These are phyloP conservation scores for Siniperca scherzeri DNA, from an alignment of 2,797 vertebrate genomes.

Conservation along the genomic window DNA sequence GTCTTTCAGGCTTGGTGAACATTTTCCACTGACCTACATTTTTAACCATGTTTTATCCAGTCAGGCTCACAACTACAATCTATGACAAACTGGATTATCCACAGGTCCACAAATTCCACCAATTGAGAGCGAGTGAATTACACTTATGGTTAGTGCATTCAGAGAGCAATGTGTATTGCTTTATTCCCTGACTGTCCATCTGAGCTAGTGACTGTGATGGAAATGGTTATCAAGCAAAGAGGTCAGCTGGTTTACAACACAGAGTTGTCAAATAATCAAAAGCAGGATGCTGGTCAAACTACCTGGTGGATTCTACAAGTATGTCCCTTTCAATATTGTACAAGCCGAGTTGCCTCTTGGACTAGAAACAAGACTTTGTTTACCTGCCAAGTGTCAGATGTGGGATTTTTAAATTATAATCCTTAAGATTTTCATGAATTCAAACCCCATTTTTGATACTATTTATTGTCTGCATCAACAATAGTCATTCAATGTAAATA, in stretches of 20 bases:
- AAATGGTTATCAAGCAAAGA: conserved; percentile 25
- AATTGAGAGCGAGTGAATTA: conserved; percentile 36
- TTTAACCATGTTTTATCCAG: conserved; percentile 12
- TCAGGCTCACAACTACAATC: conserved; percentile 20
- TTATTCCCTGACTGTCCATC: conserved; percentile 50
- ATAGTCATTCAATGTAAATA: background rate
- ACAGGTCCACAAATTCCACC: conserved; percentile 24
- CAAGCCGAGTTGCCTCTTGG: background rate
- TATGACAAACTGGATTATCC: conserved; percentile 40
- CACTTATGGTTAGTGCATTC: conserved; percentile 41
- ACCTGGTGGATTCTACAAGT: background rate
- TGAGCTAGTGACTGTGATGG: conserved; percentile 53
- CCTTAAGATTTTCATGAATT: conserved; percentile 3
- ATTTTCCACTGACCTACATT: conserved; percentile 19
- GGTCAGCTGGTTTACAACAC: conserved; percentile 6
- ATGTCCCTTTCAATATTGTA: background rate
- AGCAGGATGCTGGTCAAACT: conserved; percentile 22
- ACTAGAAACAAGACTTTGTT: background rate
- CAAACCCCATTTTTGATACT: background rate
- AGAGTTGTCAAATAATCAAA: conserved; percentile 7
- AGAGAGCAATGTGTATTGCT: conserved; percentile 49
- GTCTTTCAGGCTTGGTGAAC: conserved; percentile 31
- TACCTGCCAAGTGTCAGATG: conserved; percentile 3
- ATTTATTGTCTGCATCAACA: background rate
- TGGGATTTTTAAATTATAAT: background rate